Percentiles rank a stretch among this genome's conserved stretches.
These are phyloP conservation scores for Andrena hattorfiana DNA, from an alignment of 2,888 invertebrate species.

Conservation along the genomic window DNA sequence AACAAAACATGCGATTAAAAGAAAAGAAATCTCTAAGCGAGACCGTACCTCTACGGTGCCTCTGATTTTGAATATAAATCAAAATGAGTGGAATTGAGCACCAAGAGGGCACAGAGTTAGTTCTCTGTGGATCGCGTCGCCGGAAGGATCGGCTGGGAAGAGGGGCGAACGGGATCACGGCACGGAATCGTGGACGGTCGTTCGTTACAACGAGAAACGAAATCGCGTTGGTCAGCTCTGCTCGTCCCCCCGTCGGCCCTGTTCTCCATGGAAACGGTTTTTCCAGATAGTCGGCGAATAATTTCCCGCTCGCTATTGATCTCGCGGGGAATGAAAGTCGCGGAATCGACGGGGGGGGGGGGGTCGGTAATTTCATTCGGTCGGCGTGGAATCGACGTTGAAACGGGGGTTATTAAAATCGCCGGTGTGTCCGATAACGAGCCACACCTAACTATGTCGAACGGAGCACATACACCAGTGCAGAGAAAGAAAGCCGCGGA, in stretches of 20 bases:
- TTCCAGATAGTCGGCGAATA: slow-evolving; percentile 25
- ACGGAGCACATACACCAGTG: too few relatives aligned
- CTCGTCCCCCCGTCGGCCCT: background rate
- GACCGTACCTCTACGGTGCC: too few relatives aligned
- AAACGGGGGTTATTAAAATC: slow-evolving; percentile 39
- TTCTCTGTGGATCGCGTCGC: too few relatives aligned
- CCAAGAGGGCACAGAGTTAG: too few relatives aligned
- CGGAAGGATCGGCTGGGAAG: too few relatives aligned
- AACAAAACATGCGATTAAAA: too few relatives aligned
- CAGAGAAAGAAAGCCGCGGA: too few relatives aligned
- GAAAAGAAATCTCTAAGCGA: too few relatives aligned
- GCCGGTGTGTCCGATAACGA: slow-evolving; percentile 11
- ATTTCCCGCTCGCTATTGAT: slow-evolving; percentile 27
- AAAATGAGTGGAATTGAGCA: too few relatives aligned
- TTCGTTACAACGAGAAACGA: slow-evolving; percentile 15
- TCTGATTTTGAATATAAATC: too few relatives aligned
- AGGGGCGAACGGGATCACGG: background rate
- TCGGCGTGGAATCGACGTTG: slow-evolving; percentile 15
- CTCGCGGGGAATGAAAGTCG: slow-evolving; percentile 20
- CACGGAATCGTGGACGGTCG: background rate
- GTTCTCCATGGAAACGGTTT: slow-evolving; percentile 37
- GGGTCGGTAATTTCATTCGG: slow-evolving; percentile 19
- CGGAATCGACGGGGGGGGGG: background rate
- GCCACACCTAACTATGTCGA: background rate
- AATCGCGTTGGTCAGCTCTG: slow-evolving; percentile 9